phyloP scores from a whole-genome alignment of 2,888 invertebrate species.

The Melanotus villosus region DNA sequence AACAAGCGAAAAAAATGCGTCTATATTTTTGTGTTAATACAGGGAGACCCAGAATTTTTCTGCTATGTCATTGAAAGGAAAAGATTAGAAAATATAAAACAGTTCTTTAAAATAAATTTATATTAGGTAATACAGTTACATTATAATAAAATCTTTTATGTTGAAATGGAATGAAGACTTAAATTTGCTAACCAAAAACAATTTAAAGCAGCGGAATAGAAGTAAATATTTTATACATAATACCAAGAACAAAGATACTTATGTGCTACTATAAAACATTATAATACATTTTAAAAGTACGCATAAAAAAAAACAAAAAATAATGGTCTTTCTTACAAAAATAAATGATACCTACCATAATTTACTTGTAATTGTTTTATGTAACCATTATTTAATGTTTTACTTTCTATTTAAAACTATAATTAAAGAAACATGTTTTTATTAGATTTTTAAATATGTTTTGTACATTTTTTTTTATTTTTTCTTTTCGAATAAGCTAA shows the following conservation, averaged over 20 bases:
- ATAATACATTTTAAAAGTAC: conserved; percentile 13
- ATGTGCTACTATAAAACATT: conserved; percentile 19
- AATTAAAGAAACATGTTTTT: conserved; percentile 25
- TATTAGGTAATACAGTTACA: conserved; percentile 4
- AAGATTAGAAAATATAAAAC: not conserved
- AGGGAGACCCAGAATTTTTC: no score
- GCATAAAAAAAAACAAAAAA: conserved; percentile 23
- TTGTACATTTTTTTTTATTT: conserved; percentile 45
- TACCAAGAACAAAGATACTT: conserved; percentile 5
- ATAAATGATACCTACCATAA: not conserved
- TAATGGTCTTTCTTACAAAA: not conserved
- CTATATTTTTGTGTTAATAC: no score
- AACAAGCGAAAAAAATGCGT: no score
- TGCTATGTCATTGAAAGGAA: no score
- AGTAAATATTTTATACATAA: not conserved
- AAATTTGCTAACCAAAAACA: conserved; percentile 17
- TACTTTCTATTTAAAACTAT: conserved; percentile 19
- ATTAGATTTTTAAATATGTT: conserved; percentile 11
- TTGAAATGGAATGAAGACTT: conserved; percentile 33
- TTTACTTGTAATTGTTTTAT: no score
- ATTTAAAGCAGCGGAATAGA: not conserved
- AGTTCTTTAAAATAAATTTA: no score
- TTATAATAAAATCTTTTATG: conserved; percentile 2
- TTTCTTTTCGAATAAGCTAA: conserved; percentile 29
- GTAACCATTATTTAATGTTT: conserved; percentile 21